These are phyloP conservation scores for Mola mola DNA, from an alignment of 2,113 vertebrate genomes.

Conservation along the genomic window DNA sequence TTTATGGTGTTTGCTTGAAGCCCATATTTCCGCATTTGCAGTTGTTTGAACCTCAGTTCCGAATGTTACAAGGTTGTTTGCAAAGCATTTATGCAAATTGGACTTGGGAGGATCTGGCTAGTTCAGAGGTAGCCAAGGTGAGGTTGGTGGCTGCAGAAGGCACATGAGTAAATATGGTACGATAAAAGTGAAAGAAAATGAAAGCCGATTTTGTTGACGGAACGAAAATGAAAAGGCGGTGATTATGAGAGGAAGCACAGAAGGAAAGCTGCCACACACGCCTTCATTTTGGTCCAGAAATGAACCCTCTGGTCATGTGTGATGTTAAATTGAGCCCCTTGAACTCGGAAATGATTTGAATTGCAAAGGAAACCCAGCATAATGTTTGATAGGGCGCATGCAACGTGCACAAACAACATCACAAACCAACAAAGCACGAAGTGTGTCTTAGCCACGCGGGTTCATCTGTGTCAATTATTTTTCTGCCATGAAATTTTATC, in stretches of 20 bases:
- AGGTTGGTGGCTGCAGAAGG: not conserved
- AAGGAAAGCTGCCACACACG: constrained; percentile 6
- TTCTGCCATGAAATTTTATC: too few species aligned
- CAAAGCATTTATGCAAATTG: constrained; percentile 55
- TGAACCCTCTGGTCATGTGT: constrained; percentile 13
- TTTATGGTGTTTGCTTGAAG: too few species aligned
- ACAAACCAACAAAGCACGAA: too few species aligned
- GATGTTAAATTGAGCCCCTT: constrained; percentile 38
- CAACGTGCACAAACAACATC: too few species aligned
- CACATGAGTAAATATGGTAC: not conserved
- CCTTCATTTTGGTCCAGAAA: constrained; percentile 25
- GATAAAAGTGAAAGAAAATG: not conserved
- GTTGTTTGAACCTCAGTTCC: too few species aligned
- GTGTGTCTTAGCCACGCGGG: too few species aligned
- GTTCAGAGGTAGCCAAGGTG: constrained; percentile 37
- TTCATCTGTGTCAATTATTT: too few species aligned
- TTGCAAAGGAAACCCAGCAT: constrained; percentile 38
- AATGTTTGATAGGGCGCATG: not conserved
- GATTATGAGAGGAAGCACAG: too few species aligned
- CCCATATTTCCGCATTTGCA: too few species aligned
- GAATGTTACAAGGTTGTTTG: too few species aligned
- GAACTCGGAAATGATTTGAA: constrained; percentile 39
- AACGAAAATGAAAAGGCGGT: too few species aligned
- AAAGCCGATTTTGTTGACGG: too few species aligned
- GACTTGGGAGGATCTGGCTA: constrained; percentile 31